A percentile compares a stretch with the other conserved stretches of the same genome.
phyloP scores from a whole-genome alignment of 1,140 invertebrate genomes.

The Diuraphis noxia region DNA sequence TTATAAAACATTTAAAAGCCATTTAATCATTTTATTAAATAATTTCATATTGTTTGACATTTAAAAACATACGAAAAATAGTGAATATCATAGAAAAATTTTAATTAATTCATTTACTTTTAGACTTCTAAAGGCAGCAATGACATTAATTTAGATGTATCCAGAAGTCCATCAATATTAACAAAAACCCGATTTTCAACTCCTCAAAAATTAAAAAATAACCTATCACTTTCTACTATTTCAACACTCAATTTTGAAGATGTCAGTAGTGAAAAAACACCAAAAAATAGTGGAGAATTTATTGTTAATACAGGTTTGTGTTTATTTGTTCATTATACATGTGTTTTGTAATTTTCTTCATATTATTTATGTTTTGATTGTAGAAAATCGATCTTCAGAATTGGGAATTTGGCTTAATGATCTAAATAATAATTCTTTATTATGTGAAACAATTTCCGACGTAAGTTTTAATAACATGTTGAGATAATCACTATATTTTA shows the following conservation, averaged over 20 bases:
- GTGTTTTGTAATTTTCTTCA: neutral
- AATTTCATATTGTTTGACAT: neutral
- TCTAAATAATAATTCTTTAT: neutral
- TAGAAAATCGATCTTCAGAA: neutral
- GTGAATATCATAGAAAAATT: neutral
- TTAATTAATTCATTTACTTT: neutral
- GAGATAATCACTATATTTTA: neutral
- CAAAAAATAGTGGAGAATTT: neutral
- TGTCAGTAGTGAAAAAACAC: neutral
- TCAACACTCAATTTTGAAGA: neutral
- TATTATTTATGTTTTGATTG: neutral
- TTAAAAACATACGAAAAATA: neutral
- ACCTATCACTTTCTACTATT: neutral
- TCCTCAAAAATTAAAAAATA: neutral
- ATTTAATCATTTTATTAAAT: neutral
- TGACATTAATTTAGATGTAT: neutral
- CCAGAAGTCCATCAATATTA: neutral
- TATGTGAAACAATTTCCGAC: conserved; percentile 20
- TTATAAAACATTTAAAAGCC: neutral
- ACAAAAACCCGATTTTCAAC: neutral
- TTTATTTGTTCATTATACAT: neutral
- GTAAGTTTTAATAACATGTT: neutral
- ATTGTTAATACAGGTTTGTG: neutral
- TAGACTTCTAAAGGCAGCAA: neutral
- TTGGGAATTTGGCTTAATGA: conserved; percentile 23